Base-by-base conservation (phyloP, 2,888 invertebrate species). In the Thysanoteuthis rhombus region DNA sequence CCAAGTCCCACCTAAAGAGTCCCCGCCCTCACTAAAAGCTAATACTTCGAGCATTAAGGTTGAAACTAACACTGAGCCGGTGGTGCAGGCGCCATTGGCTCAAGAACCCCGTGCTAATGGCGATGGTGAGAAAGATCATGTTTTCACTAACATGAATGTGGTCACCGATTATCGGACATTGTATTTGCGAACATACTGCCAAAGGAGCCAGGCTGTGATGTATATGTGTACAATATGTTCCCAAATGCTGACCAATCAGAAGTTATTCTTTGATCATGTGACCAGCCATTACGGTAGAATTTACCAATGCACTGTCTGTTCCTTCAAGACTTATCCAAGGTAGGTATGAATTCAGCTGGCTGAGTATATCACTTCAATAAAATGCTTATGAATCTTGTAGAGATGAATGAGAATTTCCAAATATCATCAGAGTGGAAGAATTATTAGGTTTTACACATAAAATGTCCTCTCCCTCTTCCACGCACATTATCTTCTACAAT, bases 191-290 rank as follows among this genome's bases (percentile, higher is more conserved):
- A 28, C 40, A 22, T 92, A 40, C 12, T 92, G 92, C 28, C 40
- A 19, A 19, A 92, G 45, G 40, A 92, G n/a, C n/a, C 92, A 42
- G 10, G 12, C 40, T n/a, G n/a, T 92, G 25, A 32, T 92, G n/a
- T 92, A 42, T 22, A 32, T 45, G 39, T 92, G 92, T 22, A 92
- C 40, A 32, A 42, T 92, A 92, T 92, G 92, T 92, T 92, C 32
- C 2, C 92, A 38, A 32, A 32, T 45, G 6, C 1, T 92, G 92
- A 3, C 45, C 42, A 42, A 45, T 32, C 92, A 92, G 32, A 92
- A 92, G 12, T n/a, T 42, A 32, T 92, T 92, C 6, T 42, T 92
- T 40, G 42, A 92, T 28, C 92, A 92, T 42, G 40, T 92, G n/a
- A 42, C 92, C 2, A 92, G n/a, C 40, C 92, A 92, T 45, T 92